Evolutionary conservation across 2,113 vertebrate species (phyloP).

Genomic region (Xiphophorus maculatus): DNA sequence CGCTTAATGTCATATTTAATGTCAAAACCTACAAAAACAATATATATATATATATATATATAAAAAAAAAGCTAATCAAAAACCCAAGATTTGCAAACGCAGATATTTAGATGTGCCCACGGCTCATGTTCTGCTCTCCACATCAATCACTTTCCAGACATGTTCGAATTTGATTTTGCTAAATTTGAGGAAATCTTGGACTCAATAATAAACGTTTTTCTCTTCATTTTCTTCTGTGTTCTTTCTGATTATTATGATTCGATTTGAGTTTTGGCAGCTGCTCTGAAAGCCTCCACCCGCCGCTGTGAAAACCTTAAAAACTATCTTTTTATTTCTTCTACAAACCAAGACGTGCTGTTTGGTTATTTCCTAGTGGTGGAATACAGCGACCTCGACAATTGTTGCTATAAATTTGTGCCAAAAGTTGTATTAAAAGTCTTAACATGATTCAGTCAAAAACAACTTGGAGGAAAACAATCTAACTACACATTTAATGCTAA

Average conservation of each 20-base stretch:
- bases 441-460: background rate
- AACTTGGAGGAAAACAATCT: too few species aligned
- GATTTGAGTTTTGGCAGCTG: slow-evolving; percentile 34
- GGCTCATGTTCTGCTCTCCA: slow-evolving; percentile 14
- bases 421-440: background rate
- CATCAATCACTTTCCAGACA: slow-evolving; percentile 30
- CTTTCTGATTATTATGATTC: background rate
- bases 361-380: background rate
- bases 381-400: background rate
- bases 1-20: background rate
- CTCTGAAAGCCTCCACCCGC: slow-evolving; percentile 35
- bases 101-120: background rate
- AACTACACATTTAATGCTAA: too few species aligned
- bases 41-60: too few species aligned
- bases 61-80: slow-evolving; percentile 4
- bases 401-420: background rate
- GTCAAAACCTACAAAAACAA: slow-evolving; percentile 28
- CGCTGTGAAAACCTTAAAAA: slow-evolving; percentile 30
- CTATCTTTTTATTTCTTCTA: slow-evolving; percentile 8
- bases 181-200: background rate
- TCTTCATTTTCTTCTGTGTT: background rate
- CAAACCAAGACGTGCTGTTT: slow-evolving; percentile 1
- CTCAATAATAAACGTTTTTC: slow-evolving; percentile 23
- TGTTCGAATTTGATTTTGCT: slow-evolving; percentile 2
- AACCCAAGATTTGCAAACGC: background rate